Conservation (phyloP, 2,888 invertebrate genomes). For the Drosophila rellima region DNA sequence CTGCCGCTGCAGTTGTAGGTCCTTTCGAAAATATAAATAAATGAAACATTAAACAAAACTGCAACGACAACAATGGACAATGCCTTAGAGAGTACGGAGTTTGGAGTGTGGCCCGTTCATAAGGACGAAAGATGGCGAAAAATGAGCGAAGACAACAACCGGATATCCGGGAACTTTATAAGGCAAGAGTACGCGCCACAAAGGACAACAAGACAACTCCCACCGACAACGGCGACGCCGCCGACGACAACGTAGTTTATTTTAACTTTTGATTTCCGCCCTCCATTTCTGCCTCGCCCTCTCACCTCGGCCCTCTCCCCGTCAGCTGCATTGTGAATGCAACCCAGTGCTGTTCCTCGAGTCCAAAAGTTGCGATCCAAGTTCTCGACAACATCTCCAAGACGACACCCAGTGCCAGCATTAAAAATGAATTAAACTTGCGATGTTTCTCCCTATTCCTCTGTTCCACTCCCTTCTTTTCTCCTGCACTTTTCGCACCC, state of each 20-base stretch:
- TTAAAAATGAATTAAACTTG: constrained; percentile 72
- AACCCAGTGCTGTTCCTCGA: constrained; percentile 40
- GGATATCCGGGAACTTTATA: constrained; percentile 83
- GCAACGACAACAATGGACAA: constrained; percentile 47
- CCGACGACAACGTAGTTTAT: constrained; percentile 68
- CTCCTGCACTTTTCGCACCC: constrained; percentile 1
- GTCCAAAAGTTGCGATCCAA: constrained; percentile 54
- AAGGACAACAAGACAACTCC: constrained; percentile 62
- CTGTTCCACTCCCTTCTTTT: neutral
- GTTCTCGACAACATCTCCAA: constrained; percentile 40
- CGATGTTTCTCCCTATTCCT: constrained; percentile 12
- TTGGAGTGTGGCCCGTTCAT: constrained; percentile 44
- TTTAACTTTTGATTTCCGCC: constrained; percentile 79
- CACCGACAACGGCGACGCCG: constrained; percentile 16
- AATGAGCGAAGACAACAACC: constrained; percentile 83
- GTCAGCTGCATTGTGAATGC: constrained; percentile 45
- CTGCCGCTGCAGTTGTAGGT: constrained; percentile 28
- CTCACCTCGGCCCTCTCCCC: neutral
- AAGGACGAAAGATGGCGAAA: constrained; percentile 72
- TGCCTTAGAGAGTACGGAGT: constrained; percentile 17
- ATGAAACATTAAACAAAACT: constrained; percentile 77
- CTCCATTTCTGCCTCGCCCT: constrained; percentile 14
- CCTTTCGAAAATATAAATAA: constrained; percentile 70
- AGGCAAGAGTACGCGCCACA: constrained; percentile 60
- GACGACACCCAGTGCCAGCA: constrained; percentile 38